A percentile compares a stretch with the other conserved stretches of the same genome.
phyloP scores from a whole-genome alignment of 2,888 invertebrate genomes.

The Spodoptera exigua region DNA sequence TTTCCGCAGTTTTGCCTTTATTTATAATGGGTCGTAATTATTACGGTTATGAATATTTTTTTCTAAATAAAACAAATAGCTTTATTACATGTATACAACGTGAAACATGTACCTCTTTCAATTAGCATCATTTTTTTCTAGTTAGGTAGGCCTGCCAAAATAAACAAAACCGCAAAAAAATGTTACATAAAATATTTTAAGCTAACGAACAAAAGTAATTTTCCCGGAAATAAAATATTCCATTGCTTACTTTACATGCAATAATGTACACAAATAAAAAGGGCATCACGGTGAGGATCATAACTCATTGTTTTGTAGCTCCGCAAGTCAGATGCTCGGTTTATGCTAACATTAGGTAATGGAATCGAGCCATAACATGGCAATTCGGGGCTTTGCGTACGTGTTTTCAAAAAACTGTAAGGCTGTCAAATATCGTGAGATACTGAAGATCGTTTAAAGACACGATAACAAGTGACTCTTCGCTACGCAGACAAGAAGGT shows the following conservation, averaged over 20 bases:
- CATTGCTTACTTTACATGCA: constrained; percentile 76
- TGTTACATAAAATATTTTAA: constrained; percentile 64
- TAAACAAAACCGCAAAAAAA: constrained; percentile 14
- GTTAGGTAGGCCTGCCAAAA: not conserved
- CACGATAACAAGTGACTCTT: constrained; percentile 37
- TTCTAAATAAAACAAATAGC: too few relatives aligned
- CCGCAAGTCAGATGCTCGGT: constrained; percentile 67
- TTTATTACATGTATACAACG: too few relatives aligned
- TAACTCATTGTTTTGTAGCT: constrained; percentile 85
- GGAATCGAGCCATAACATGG: constrained; percentile 78
- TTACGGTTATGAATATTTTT: too few relatives aligned
- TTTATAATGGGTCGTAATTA: constrained; percentile 13
- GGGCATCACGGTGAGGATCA: constrained; percentile 78
- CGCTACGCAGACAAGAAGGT: constrained; percentile 26
- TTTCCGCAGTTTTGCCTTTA: constrained; percentile 63
- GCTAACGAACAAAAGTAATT: constrained; percentile 67
- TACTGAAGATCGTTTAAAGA: constrained; percentile 44
- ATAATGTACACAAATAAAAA: constrained; percentile 81
- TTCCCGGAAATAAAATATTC: constrained; percentile 69
- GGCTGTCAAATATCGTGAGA: constrained; percentile 41
- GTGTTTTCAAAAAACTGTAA: constrained; percentile 55
- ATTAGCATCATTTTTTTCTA: too few relatives aligned
- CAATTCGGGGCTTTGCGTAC: constrained; percentile 66
- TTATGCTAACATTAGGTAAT: constrained; percentile 84
- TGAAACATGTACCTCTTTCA: too few relatives aligned